Base-by-base conservation (phyloP, 2,113 vertebrate genomes). In the Entosphenus tridentatus region DNA sequence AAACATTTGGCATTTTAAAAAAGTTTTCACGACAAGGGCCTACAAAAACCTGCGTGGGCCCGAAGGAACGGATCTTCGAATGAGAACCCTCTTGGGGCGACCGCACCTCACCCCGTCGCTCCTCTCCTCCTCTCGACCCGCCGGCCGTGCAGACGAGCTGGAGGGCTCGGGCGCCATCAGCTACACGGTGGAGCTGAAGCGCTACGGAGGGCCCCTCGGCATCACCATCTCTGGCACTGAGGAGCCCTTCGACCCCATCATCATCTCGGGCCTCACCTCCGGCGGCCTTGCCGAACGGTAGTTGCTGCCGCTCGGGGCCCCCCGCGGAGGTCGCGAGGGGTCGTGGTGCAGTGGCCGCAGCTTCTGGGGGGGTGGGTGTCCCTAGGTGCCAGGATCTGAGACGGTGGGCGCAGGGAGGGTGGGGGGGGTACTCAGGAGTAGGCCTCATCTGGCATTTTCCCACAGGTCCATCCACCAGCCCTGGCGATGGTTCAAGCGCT, bases 221-320 rank as follows among this genome's bases (percentile, higher is more conserved):
- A 96, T 98, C 78, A 98, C 93, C 10, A 98, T 98, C 77, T 98
- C 92, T 0, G 92, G 93, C 71, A 98, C 93, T 0, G 93, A 98
- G 77, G 93, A 98, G 58, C 92, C 92, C 68, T 98, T 98, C 2
- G 92, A 98, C 75, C 93, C 93, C 39, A 93, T 98, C 1, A 81
- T 96, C 73, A 95, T 98, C 76, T 96, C 92, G 0, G 91, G 89
- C 57, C 81, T 98, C 74, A 95, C 90, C 71, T 93, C 84, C 74
- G 85, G 87, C 56, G 93, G 93, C 4, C 82, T 98, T 70, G 93
- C 93, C 21, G 92, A 98, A 79, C 88, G 93, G 93, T 97, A 80
- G 85, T 80, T 12, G 21, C 8, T 39, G 39, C 39, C 39, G 39
- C 39, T 39, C 5, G 39, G 39, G 39, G 5, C 39, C 39, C 39